These are phyloP conservation scores for Rhizoglyphus robini DNA, from an alignment of 1,140 invertebrate genomes.

Conservation along the genomic window DNA sequence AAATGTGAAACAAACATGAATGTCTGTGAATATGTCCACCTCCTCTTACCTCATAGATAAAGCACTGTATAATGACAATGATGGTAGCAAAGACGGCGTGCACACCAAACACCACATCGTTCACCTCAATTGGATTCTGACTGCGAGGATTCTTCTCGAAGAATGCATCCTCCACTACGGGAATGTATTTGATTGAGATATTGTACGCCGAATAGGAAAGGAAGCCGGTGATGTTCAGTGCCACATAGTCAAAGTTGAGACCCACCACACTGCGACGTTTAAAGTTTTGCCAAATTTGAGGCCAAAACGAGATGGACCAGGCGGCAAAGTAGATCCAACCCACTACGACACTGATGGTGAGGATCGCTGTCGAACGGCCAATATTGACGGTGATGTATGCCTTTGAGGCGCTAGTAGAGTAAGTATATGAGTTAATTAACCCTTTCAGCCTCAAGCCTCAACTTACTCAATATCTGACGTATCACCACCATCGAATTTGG, in stretches of 20 bases:
- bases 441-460: too few relatives aligned
- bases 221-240: constrained; percentile 85
- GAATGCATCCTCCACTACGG: constrained; percentile 62
- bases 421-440: background rate
- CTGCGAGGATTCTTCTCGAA: constrained; percentile 58
- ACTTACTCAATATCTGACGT: background rate
- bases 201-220: constrained; percentile 85
- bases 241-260: constrained; percentile 88
- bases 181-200: constrained; percentile 69
- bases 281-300: constrained; percentile 85
- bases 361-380: background rate
- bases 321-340: constrained; percentile 97
- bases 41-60: constrained; percentile 69
- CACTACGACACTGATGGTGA: constrained; percentile 55
- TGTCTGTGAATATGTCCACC: constrained; percentile 13
- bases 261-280: constrained; percentile 88
- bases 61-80: constrained; percentile 75
- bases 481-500: background rate
- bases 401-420: background rate
- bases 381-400: constrained; percentile 9
- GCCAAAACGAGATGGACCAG: constrained; percentile 98
- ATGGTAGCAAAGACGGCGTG: constrained; percentile 78
- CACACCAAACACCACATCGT: constrained; percentile 89
- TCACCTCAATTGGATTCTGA: constrained; percentile 82
- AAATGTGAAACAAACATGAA: constrained; percentile 31